Percentiles rank a stretch among this genome's conserved stretches.
These are phyloP conservation scores for Musca vetustissima DNA, from an alignment of 1,140 invertebrate species.

Conservation along the genomic window DNA sequence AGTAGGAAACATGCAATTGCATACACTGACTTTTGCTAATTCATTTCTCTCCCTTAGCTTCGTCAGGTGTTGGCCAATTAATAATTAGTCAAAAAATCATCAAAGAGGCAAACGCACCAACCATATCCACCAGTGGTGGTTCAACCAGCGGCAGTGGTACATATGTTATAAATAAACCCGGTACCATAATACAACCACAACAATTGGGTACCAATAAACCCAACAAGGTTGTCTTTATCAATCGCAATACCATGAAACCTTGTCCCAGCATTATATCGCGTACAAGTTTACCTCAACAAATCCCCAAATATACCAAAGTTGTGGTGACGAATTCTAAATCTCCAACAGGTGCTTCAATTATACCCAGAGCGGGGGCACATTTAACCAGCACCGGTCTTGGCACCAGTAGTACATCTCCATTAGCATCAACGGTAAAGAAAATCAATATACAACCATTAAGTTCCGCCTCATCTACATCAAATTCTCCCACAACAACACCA, in stretches of 20 bases:
- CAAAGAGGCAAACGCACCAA: conserved; percentile 39
- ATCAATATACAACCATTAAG: conserved; percentile 30
- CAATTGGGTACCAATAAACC: conserved; percentile 25
- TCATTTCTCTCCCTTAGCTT: conserved; percentile 26
- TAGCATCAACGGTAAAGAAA: conserved; percentile 24
- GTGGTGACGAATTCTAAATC: conserved; percentile 36
- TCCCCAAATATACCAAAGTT: conserved; percentile 33
- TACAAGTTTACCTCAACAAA: conserved; percentile 11
- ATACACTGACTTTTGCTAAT: not conserved
- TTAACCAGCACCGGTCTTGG: not conserved
- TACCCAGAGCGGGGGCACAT: conserved; percentile 21
- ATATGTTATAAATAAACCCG: conserved; percentile 42
- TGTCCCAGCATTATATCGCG: conserved; percentile 32
- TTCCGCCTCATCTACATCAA: not conserved
- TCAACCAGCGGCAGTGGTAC: conserved; percentile 26
- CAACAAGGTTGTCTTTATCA: conserved; percentile 48
- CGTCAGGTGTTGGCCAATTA: conserved; percentile 33
- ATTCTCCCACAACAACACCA: conserved; percentile 1
- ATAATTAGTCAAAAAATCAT: conserved; percentile 52
- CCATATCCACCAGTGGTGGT: not conserved
- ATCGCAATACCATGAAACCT: conserved; percentile 48
- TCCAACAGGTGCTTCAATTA: conserved; percentile 19
- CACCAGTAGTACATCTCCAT: conserved; percentile 7
- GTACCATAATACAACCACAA: conserved; percentile 30
- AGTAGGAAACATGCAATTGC: not conserved